Evolutionary conservation across 2,113 vertebrate genomes (phyloP), one percentile per base, ranked within the genome.

Genomic region (Proterorhinus semilunaris): DNA sequence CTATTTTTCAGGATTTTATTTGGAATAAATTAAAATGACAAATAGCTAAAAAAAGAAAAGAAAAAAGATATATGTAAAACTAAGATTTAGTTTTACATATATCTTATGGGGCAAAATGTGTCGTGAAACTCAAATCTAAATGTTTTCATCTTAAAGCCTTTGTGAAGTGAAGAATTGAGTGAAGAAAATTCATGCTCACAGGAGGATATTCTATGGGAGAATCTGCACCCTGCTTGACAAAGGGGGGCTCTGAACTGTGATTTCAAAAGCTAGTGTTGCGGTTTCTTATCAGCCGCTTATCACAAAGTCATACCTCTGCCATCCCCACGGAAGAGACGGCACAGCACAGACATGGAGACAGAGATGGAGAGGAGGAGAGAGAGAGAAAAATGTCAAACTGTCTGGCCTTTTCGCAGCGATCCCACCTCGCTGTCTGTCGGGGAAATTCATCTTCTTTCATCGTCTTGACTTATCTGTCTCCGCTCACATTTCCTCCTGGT

Each of bases 391-490:
- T 86, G 83, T 89, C 84, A 89, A 86, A 81, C 79, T 81, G 86
- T 82, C 75, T 86, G 80, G 83, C 75, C 80, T 87, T 86, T 84
- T 74, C 81, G 79, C 65, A 76, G 72, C 75, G 72, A 84, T 82
- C 78, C 72, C 79, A 69, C 66, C 76, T 50, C 53, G 7, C 82
- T 74, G 83, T 76, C 86, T 79, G 78, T 83, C 80, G 74, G 74
- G 82, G 83, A 87, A 87, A 91, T 87, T 75, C 80, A 90, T 87
- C 85, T 87, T 69, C 83, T 73, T 76, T 85, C 87, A 86, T 86
- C 74, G 81, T 82, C 62, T 65, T 66, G 71, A 79, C 72, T 82
- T 80, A 79, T 82, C 76, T 49, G 69, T 80, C 66, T 83, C 77
- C 72, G 69, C 57, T 61, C 66, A 78, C 65, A 70, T 53, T 27